phyloP scores from a whole-genome alignment of 1,140 invertebrate species.

The Hylaeus volcanicus region DNA sequence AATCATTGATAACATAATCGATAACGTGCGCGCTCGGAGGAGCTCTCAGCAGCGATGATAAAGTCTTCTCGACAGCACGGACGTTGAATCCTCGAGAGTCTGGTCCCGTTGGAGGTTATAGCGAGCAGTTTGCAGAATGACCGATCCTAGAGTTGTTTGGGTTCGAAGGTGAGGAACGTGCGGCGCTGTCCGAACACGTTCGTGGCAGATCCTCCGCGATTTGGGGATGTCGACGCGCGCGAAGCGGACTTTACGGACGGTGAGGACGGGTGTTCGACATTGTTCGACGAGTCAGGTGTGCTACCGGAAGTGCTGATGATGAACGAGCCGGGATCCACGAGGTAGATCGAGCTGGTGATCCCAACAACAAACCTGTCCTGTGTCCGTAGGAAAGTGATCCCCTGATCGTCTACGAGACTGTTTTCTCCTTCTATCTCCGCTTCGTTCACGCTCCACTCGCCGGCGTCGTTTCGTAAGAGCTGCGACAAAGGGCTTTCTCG shows the following conservation, averaged over 20 bases:
- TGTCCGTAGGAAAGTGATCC: slow-evolving; percentile 3
- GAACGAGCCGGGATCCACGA: slow-evolving; percentile 39
- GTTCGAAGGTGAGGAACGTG: background rate
- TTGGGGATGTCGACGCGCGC: slow-evolving; percentile 58
- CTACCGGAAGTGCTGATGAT: slow-evolving; percentile 52
- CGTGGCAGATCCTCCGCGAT: background rate
- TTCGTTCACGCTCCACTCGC: slow-evolving; percentile 1
- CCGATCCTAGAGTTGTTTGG: too few species aligned
- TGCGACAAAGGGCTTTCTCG: background rate
- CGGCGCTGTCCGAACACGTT: background rate
- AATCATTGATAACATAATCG: too few species aligned
- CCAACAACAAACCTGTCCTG: background rate
- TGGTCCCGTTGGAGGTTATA: background rate
- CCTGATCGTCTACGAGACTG: background rate
- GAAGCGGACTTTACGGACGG: slow-evolving; percentile 54
- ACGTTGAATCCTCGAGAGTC: background rate
- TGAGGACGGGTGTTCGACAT: slow-evolving; percentile 59
- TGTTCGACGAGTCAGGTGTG: background rate
- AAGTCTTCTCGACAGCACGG: background rate
- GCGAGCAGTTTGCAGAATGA: background rate
- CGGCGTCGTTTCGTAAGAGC: background rate
- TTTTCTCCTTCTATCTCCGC: background rate
- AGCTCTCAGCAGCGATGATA: background rate
- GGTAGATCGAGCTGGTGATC: slow-evolving; percentile 32
- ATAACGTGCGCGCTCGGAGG: too few species aligned